A percentile compares a stretch with the other conserved stretches of the same genome.
Evolutionary conservation across 2,888 invertebrate genomes (phyloP).

Genomic region (Sicus ferrugineus): DNA sequence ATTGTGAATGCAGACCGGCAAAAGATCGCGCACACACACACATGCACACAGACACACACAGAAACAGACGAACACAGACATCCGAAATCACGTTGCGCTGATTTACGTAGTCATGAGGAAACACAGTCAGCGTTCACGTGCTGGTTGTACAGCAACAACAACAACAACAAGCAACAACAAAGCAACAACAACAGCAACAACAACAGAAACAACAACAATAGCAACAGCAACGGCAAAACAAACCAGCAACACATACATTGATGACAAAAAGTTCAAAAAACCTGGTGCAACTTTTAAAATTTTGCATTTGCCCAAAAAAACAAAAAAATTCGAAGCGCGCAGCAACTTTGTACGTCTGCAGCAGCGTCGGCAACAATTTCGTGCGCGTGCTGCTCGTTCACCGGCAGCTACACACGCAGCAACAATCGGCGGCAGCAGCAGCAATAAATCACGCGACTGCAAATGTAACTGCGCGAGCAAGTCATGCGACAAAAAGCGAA

Average conservation of each 20-base stretch:
- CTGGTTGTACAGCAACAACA: constrained; percentile 2
- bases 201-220: not conserved
- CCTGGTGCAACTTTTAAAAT: not conserved
- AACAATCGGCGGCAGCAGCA: not conserved
- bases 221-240: not conserved
- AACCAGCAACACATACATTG: not conserved
- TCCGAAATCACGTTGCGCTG: not conserved
- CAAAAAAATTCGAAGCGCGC: not conserved
- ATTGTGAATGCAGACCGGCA: no score
- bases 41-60: not conserved
- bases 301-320: not conserved
- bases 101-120: constrained; percentile 12
- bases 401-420: not conserved
- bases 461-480: constrained; percentile 5
- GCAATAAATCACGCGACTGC: constrained; percentile 26
- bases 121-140: not conserved
- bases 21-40: not conserved
- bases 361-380: constrained; percentile 5
- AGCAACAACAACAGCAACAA: not conserved
- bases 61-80: not conserved
- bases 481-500: not conserved
- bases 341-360: not conserved
- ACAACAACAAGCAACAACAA: not conserved
- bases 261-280: not conserved
- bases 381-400: not conserved